Conservation (phyloP, 2,888 invertebrate genomes). For the Drosophila rellima region DNA sequence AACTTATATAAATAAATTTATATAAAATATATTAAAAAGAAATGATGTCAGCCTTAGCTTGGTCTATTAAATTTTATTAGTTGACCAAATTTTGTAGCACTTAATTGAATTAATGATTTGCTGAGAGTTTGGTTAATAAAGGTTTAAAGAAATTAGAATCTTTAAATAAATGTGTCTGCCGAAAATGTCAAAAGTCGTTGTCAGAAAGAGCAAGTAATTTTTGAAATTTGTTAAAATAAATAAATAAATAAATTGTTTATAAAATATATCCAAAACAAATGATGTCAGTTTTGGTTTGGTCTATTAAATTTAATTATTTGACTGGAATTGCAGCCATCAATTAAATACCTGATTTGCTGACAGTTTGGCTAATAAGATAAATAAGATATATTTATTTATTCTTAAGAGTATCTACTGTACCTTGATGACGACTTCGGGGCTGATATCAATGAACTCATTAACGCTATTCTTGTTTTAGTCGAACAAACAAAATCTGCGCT, state of each 20-base stretch:
- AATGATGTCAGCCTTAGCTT: constrained; percentile 51
- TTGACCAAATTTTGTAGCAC: constrained; percentile 1
- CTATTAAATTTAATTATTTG: constrained; percentile 33
- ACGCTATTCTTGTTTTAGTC: constrained; percentile 32
- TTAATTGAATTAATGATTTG: constrained; percentile 15
- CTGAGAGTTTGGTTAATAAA: too few relatives aligned
- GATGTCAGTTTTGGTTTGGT: constrained; percentile 47
- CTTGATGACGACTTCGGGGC: neutral
- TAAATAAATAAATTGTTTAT: constrained; percentile 2
- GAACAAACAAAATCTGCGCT: constrained; percentile 56
- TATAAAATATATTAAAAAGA: constrained; percentile 12
- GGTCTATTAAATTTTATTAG: constrained; percentile 28
- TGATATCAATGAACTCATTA: constrained; percentile 63
- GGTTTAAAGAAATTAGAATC: too few relatives aligned
- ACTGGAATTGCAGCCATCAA: constrained; percentile 15
- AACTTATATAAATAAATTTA: neutral
- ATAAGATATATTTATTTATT: neutral
- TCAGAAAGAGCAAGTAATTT: too few relatives aligned
- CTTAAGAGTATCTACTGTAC: neutral
- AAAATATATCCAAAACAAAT: constrained; percentile 23
- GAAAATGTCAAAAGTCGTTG: too few relatives aligned
- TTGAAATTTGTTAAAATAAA: neutral
- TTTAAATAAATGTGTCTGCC: too few relatives aligned
- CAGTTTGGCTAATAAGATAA: constrained; percentile 15
- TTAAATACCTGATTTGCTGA: constrained; percentile 22